Percentiles rank a stretch among this genome's conserved stretches.
These are phyloP conservation scores for Dorcus parallelipipedus DNA, from an alignment of 2,888 invertebrate species.

Conservation along the genomic window DNA sequence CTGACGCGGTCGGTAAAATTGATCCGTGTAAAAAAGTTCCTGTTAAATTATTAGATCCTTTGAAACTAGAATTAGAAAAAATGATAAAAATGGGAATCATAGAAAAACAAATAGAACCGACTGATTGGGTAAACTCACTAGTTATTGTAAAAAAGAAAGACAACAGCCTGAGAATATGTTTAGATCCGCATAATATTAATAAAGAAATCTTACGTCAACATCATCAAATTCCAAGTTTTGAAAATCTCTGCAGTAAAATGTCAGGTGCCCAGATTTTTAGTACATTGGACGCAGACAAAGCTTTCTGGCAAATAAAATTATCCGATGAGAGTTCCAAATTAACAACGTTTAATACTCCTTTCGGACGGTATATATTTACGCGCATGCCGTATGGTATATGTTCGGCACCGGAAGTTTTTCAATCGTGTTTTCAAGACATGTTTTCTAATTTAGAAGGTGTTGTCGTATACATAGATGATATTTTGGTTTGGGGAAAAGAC, in stretches of 20 bases:
- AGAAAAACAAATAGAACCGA: conserved; percentile 5
- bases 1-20: conserved; percentile 1
- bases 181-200: too few relatives aligned
- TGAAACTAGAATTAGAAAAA: conserved; percentile 10
- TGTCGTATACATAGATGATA: conserved; percentile 3
- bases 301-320: conserved; percentile 4
- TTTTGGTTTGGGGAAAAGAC: conserved; percentile 2
- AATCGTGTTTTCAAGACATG: not conserved
- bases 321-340: conserved; percentile 1
- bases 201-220: too few relatives aligned
- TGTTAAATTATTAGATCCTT: conserved; percentile 1
- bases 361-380: not conserved
- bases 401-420: conserved; percentile 4
- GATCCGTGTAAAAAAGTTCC: conserved; percentile 14
- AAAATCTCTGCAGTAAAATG: too few relatives aligned
- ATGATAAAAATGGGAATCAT: conserved; percentile 13
- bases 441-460: not conserved
- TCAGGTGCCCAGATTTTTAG: too few relatives aligned
- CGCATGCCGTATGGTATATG: conserved; percentile 6
- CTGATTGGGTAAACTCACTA: conserved; percentile 14
- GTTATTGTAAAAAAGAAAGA: conserved; percentile 6
- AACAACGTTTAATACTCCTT: too few relatives aligned
- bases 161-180: too few relatives aligned
- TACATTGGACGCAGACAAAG: not conserved
- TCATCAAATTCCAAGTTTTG: too few relatives aligned